phyloP scores from a whole-genome alignment of 2,797 vertebrate genomes.

The Pogonophryne albipinna region DNA sequence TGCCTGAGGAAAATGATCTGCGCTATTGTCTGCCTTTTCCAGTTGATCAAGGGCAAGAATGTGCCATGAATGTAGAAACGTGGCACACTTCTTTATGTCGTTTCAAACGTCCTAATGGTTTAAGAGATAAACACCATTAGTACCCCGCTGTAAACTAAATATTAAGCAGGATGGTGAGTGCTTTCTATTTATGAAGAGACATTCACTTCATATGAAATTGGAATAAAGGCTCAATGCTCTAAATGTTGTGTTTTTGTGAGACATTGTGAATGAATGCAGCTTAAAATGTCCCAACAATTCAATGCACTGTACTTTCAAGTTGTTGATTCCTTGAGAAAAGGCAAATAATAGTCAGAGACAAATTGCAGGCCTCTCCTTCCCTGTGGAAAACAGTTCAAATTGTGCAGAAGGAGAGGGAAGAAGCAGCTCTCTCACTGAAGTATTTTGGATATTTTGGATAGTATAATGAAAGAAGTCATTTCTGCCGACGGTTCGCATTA shows the following conservation, averaged over 20 bases:
- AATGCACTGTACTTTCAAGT: slow-evolving; percentile 83
- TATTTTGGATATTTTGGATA: slow-evolving; percentile 79
- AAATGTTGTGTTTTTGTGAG: slow-evolving; percentile 61
- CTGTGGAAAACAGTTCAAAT: slow-evolving; percentile 80
- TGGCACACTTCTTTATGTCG: slow-evolving; percentile 50
- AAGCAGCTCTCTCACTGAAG: slow-evolving; percentile 72
- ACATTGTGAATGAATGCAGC: slow-evolving; percentile 76
- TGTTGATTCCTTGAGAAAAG: slow-evolving; percentile 83
- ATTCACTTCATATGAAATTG: slow-evolving; percentile 46
- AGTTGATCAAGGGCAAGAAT: slow-evolving; percentile 85
- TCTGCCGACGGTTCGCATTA: slow-evolving; percentile 85
- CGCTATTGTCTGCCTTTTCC: slow-evolving; percentile 77
- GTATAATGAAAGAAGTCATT: slow-evolving; percentile 85
- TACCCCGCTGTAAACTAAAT: slow-evolving; percentile 64
- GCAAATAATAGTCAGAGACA: slow-evolving; percentile 85
- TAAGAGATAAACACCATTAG: slow-evolving; percentile 51
- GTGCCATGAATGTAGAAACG: slow-evolving; percentile 74
- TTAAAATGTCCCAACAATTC: slow-evolving; percentile 74
- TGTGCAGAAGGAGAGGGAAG: slow-evolving; percentile 68
- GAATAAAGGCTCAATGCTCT: slow-evolving; percentile 56
- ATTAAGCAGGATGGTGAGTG: slow-evolving; percentile 56
- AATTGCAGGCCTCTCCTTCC: slow-evolving; percentile 84
- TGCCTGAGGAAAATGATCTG: slow-evolving; percentile 83
- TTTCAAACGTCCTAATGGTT: slow-evolving; percentile 54
- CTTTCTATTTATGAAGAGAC: slow-evolving; percentile 56